Base-by-base conservation (phyloP, 2,113 vertebrate genomes). In the Daphoenositta chrysoptera region DNA sequence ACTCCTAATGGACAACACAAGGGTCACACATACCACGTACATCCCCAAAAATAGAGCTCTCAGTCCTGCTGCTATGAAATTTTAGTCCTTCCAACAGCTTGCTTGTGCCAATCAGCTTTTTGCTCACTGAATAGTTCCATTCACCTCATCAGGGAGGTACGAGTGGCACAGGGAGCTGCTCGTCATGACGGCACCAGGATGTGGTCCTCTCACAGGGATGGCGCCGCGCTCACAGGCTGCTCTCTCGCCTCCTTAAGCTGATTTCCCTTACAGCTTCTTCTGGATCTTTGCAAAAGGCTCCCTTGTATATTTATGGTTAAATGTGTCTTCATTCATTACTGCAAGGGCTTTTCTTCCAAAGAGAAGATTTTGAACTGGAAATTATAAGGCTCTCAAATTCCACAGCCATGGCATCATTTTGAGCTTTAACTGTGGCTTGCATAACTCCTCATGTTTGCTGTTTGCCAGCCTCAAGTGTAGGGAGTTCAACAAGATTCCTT, bases 381-480 rank as follows among this genome's bases (percentile, higher is more conserved):
- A 88, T 90, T 79, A 27, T 61, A 91, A 75, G 48, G 57, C 35
- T 88, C 30, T 84, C 39, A 83, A 86, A 93, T 96, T 93, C 85
- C 79, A 83, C 35, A 83, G 40, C 17, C n/a, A 51, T 57, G 47
- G 47, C 42, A 73, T 83, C 37, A 77, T 88, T 90, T 73, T 64
- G 82, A 83, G 71, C 39, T 90, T 87, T 83, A 63, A 35, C 68
- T 56, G 79, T 23, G 64, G 58, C 68, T 93, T 91, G 51, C 2
- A 1, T 94, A 88, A 90, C 81, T 89, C 54, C 60, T 90, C 50
- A 35, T 73, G 48, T 88, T 95, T 93, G 64, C 39, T 86, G 19
- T 76, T 93, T 88, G 85, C 57, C 87, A 88, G 75, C 47, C 28
- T 88, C 42, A 56, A 86, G 47, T 2, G 50, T 40, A 77, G 39